Conservation (phyloP, 2,888 invertebrate species). For the Ommatoiulus sabulosus region DNA sequence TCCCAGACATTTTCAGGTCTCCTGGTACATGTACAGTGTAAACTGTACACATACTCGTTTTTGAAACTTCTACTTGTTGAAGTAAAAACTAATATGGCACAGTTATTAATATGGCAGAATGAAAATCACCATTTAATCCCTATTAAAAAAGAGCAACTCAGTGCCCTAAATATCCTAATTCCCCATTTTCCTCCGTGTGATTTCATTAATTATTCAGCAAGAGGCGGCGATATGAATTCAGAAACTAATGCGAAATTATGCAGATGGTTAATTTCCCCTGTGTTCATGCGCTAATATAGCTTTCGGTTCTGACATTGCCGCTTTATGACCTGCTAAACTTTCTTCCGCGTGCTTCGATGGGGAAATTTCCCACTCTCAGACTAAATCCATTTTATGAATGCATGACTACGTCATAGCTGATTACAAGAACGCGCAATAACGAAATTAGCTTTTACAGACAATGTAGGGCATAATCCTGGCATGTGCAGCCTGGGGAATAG, state of each 20-base stretch:
- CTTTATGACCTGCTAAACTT: constrained; percentile 4
- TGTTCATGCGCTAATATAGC: neutral
- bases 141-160: neutral
- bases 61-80: no score
- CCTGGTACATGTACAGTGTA: no score
- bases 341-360: neutral
- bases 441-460: neutral
- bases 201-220: constrained; percentile 16
- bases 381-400: neutral
- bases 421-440: neutral
- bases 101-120: neutral
- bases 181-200: neutral
- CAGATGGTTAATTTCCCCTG: neutral
- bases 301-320: neutral
- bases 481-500: neutral
- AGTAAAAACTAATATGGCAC: no score
- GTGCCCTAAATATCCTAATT: neutral
- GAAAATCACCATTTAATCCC: neutral
- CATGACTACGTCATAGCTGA: neutral
- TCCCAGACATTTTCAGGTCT: no score
- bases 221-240: neutral
- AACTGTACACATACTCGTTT: no score
- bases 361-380: neutral
- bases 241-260: neutral
- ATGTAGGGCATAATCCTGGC: neutral